Evolutionary conservation across 2,797 vertebrate genomes (phyloP), one percentile per base, ranked within the genome.

Genomic region (Syndactyla subalaris): DNA sequence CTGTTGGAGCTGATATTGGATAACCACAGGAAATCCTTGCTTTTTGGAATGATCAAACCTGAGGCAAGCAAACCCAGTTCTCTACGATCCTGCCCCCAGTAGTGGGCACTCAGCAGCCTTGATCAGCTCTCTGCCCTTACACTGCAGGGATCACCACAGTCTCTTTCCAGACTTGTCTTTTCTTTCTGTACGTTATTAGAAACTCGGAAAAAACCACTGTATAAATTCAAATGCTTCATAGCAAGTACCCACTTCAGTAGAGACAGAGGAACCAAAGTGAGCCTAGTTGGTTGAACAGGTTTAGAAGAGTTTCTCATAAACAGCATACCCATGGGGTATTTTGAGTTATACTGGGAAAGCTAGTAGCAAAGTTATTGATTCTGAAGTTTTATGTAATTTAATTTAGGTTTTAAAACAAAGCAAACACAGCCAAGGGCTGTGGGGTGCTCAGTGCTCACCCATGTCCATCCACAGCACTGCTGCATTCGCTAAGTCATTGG

Each of bases 401-500:
- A 77, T 73, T 62, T 26, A 21, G 55, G 17, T 41, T 61, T 45
- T 41, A 61, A 61, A 85, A 27, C 2, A 1, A 14, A 13, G 36
- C 36, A 41, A 85, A 85, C 5, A 0, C 52, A 59, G 57, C 30
- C 41, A 77, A 51, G 0, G 2, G 52, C 61, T 61, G 12, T 13
- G 22, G 3, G 27, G 34, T 21, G 30, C 46, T 39, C 0, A 0
- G 32, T 54, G 41, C 54, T 63, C 14, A 2, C 70, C 51, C 59
- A 9, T 22, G 12, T 6, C 66, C 14, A 58, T 62, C 49, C 66
- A 29, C 14, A 57, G 4, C 48, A 34, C 34, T 9, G 24, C 2
- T 88, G 43, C 26, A 17, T 27, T n/a, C 27, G 18, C 55, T 3
- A 1, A 19, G 52, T 7, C 0, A 3, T 17, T 32, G 0, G 0